Percentiles rank a stretch among this genome's conserved stretches.
Conservation (phyloP, 1,140 invertebrate genomes). For the Solenopsis fugax region DNA sequence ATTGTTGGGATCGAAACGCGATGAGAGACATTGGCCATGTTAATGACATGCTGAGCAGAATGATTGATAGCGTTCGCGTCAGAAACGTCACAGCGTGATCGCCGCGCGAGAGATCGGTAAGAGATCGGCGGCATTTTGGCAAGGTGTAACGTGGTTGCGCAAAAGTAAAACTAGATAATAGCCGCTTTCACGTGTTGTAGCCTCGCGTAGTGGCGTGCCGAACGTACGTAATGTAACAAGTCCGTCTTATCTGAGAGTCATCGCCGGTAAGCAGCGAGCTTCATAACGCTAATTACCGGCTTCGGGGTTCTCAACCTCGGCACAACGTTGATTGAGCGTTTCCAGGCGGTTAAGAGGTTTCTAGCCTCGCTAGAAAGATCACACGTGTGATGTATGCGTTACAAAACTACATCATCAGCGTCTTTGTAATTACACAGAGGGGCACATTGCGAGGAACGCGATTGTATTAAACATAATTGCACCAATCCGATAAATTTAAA, state of each 20-base stretch:
- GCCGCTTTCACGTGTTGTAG: conserved; percentile 84
- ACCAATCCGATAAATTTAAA: neutral
- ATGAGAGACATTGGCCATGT: neutral
- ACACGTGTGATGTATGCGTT: conserved; percentile 47
- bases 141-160: conserved; percentile 77
- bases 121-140: conserved; percentile 44
- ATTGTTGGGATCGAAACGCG: neutral
- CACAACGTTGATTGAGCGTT: conserved; percentile 56
- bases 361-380: conserved; percentile 40
- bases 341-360: conserved; percentile 58
- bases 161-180: conserved; percentile 84
- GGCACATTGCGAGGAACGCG: neutral
- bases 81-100: neutral
- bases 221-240: conserved; percentile 82
- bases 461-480: conserved; percentile 40
- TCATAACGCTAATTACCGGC: conserved; percentile 85
- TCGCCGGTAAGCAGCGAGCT: conserved; percentile 81
- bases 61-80: neutral
- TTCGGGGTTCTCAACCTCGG: conserved; percentile 76
- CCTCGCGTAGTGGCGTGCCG: conserved; percentile 78
- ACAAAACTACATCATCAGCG: conserved; percentile 58
- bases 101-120: neutral
- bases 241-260: conserved; percentile 82
- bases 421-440: conserved; percentile 47
- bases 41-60: neutral